Base-by-base conservation (phyloP, 2,888 invertebrate species). In the Clistopyga incitator region DNA sequence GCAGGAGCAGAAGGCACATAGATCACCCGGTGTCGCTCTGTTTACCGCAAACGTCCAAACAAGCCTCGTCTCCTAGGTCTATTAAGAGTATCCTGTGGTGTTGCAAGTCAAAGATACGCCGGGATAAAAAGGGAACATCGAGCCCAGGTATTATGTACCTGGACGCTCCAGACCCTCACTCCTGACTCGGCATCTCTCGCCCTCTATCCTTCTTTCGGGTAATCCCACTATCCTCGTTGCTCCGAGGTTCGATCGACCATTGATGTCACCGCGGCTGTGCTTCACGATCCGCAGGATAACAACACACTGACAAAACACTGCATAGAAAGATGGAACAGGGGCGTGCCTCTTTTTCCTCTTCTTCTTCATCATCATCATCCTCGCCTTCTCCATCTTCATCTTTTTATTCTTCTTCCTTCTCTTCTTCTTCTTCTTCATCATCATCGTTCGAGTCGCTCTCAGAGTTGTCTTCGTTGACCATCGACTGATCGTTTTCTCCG, bases 11-110 rank as follows among this genome's bases (percentile, higher is more conserved):
- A 23, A 74, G 67, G 82, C 81, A 87, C 91, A 91, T 92, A 92
- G 89, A 92, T 92, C 93, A 93, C 90, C 89, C 89, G 91, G 90
- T 93, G 92, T 92, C 92, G 91, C 90, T 90, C 89, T 92, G 93
- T 93, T 93, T 93, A 93, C 93, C 93, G 84, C 93, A 93, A 92
- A 92, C 92, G 92, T 92, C 92, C 91, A 93, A 92, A 93, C 92
- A 92, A 89, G 90, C 89, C 88, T 88, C 88, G 85, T 86, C 86
- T 87, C 89, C 89, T 88, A 70, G 88, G 89, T 92, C 92, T 92
- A 92, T 92, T 93, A 93, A 91, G 91, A 90, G 88, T 87, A 86
- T 88, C 85, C 87, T 83, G 85, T 87, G 82, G 87, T 79, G 86
- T 85, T 87, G 84, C 84, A 75, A 90, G 90, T 89, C 84, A 90